A percentile compares a stretch with the other conserved stretches of the same genome.
phyloP scores from a whole-genome alignment of 2,888 invertebrate genomes.

The Xylocampa areola region DNA sequence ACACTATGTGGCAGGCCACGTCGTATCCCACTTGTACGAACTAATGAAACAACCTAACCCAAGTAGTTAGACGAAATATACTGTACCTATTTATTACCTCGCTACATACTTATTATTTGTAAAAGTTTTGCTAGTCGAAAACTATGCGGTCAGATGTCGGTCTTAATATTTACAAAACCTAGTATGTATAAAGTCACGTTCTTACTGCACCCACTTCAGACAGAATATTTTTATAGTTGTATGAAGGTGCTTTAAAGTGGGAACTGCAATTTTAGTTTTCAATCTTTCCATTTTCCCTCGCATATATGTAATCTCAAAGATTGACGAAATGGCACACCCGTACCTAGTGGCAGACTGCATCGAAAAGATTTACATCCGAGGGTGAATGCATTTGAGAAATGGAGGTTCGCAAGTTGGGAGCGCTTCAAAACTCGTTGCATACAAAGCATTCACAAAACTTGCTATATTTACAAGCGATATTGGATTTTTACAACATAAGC shows the following conservation, averaged over 20 bases:
- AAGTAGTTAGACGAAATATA: slow-evolving; percentile 34
- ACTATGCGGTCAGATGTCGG: slow-evolving; percentile 3
- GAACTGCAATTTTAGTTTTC: slow-evolving; percentile 30
- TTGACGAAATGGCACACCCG: slow-evolving; percentile 53
- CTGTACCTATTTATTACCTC: background rate
- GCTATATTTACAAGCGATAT: slow-evolving; percentile 29
- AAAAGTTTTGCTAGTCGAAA: slow-evolving; percentile 19
- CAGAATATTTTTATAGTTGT: slow-evolving; percentile 24
- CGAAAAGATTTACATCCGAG: slow-evolving; percentile 56
- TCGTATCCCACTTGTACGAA: slow-evolving; percentile 19
- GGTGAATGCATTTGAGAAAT: slow-evolving; percentile 55
- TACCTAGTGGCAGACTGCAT: slow-evolving; percentile 43
- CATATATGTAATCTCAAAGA: slow-evolving; percentile 53
- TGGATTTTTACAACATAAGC: slow-evolving; percentile 19
- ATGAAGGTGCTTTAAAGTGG: slow-evolving; percentile 14
- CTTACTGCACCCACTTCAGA: slow-evolving; percentile 17
- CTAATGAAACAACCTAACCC: slow-evolving; percentile 34
- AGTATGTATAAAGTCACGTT: slow-evolving; percentile 28
- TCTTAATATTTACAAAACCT: slow-evolving; percentile 39
- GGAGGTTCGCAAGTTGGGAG: slow-evolving; percentile 39
- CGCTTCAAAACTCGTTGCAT: slow-evolving; percentile 55
- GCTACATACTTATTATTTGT: slow-evolving; percentile 13
- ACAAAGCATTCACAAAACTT: slow-evolving; percentile 50
- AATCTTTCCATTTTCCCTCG: slow-evolving; percentile 37
- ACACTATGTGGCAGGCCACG: slow-evolving; percentile 8